phyloP scores from a whole-genome alignment of 2,797 vertebrate species.

The Pseudomugil tenellus region DNA sequence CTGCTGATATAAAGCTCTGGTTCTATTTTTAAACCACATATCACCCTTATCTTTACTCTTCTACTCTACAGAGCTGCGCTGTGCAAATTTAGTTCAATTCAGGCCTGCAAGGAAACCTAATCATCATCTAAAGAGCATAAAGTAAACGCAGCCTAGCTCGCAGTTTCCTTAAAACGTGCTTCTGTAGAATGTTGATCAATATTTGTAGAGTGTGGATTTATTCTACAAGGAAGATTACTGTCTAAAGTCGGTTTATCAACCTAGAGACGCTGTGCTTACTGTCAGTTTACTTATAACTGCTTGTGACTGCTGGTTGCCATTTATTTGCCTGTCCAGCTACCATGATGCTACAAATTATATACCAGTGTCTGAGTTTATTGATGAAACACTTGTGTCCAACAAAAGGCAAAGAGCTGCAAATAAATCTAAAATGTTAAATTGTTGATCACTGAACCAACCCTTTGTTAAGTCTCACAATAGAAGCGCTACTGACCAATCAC shows the following conservation, averaged over 20 bases:
- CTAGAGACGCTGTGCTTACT: too few species aligned
- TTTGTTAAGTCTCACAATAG: too few species aligned
- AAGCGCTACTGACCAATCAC: too few species aligned
- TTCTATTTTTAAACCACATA: slow-evolving; percentile 24
- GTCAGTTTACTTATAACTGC: slow-evolving; percentile 19
- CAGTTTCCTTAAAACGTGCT: slow-evolving; percentile 1
- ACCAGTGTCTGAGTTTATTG: too few species aligned
- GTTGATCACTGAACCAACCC: neutral
- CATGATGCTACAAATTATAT: too few species aligned
- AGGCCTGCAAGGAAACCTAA: slow-evolving; percentile 8
- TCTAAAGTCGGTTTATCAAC: slow-evolving; percentile 8
- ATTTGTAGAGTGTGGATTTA: neutral
- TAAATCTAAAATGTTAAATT: neutral
- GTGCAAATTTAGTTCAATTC: slow-evolving; percentile 23
- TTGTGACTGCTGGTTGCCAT: slow-evolving; percentile 10
- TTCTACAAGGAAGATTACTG: neutral
- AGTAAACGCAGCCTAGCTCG: neutral
- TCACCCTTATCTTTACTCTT: slow-evolving; percentile 26
- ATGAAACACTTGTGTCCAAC: neutral
- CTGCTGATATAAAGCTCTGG: slow-evolving; percentile 11
- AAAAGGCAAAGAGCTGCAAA: neutral
- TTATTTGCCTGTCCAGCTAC: slow-evolving; percentile 8
- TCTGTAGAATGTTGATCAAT: neutral
- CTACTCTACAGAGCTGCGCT: slow-evolving; percentile 1
- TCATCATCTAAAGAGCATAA: neutral